Conservation (phyloP, 2,797 vertebrate genomes). For the Anguilla anguilla region DNA sequence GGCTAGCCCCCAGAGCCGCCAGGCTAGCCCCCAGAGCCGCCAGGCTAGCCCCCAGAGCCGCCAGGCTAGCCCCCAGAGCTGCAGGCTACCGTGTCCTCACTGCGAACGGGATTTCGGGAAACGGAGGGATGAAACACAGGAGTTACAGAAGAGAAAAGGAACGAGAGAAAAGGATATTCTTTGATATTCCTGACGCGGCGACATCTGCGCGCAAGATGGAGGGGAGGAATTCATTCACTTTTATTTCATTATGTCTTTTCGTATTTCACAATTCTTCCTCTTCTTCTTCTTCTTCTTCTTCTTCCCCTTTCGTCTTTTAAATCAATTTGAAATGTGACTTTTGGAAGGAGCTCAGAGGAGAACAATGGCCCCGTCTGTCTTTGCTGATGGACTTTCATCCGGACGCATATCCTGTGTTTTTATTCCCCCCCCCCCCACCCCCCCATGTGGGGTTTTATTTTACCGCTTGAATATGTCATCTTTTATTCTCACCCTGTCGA, state of each 20-base stretch:
- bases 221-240: conserved; percentile 34
- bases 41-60: too few relatives aligned
- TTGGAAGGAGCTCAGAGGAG: background rate
- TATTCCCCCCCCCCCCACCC: background rate
- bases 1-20: too few relatives aligned
- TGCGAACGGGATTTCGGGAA: conserved; percentile 46
- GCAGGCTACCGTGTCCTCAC: background rate
- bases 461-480: background rate
- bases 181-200: conserved; percentile 36
- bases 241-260: conserved; percentile 57
- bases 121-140: conserved; percentile 36
- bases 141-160: conserved; percentile 36
- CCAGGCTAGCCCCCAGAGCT: conserved; percentile 22
- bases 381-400: conserved; percentile 5
- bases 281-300: background rate
- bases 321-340: conserved; percentile 27
- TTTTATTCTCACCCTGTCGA: background rate
- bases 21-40: too few relatives aligned
- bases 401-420: conserved; percentile 19
- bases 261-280: conserved; percentile 5
- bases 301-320: background rate
- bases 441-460: background rate
- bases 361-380: background rate
- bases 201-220: conserved; percentile 72
- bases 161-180: conserved; percentile 47